phyloP scores from a whole-genome alignment of 2,113 vertebrate genomes.

The Trinectes maculatus region DNA sequence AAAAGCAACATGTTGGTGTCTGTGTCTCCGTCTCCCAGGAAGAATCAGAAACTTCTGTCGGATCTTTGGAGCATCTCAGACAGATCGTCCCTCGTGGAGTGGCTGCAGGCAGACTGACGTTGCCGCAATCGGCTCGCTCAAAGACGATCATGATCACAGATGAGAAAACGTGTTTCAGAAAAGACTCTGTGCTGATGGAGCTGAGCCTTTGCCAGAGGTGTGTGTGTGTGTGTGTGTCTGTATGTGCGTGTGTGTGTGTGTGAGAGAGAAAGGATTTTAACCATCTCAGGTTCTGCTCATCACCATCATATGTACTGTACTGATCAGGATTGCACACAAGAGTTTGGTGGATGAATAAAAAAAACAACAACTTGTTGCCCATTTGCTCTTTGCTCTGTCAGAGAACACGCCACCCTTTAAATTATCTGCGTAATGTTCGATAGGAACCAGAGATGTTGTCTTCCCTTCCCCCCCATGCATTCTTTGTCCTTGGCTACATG shows the following conservation, averaged over 20 bases:
- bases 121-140: neutral
- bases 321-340: constrained; percentile 9
- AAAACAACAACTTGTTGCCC: neutral
- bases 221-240: neutral
- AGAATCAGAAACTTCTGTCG: constrained; percentile 72
- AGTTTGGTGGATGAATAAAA: constrained; percentile 23
- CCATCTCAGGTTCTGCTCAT: constrained; percentile 17
- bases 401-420: no score
- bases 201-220: neutral
- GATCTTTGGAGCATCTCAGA: constrained; percentile 78
- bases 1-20: neutral
- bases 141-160: neutral
- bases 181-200: neutral
- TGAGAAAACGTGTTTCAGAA: neutral
- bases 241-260: neutral
- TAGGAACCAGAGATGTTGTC: neutral
- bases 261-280: constrained; percentile 7
- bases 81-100: constrained; percentile 70
- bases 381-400: neutral
- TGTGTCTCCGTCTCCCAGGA: constrained; percentile 64
- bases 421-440: neutral
- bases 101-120: constrained; percentile 72
- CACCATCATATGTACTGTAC: constrained; percentile 25
- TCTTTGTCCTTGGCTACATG: neutral
- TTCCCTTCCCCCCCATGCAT: neutral